Base-by-base conservation (phyloP, 2,888 invertebrate species). In the Suillia variegata region DNA sequence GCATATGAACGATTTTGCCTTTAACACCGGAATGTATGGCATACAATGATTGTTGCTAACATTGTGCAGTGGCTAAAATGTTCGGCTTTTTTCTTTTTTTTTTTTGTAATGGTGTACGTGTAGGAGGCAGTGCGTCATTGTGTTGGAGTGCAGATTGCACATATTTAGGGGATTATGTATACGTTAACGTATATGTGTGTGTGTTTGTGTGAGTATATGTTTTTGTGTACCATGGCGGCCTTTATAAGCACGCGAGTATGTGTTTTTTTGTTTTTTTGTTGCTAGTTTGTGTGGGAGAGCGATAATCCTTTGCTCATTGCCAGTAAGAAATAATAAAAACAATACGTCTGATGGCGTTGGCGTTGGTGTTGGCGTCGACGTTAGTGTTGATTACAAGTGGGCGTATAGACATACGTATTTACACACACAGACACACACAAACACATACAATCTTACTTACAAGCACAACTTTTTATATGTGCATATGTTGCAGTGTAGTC, bases 61-160 rank as follows among this genome's bases (percentile, higher is more conserved):
- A n/a, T n/a, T n/a, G 15, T 45, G 24, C 12, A 3, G 5, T 2
- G 26, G 54, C 45, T n/a, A 45, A 24, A 18, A 15, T 54, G 54
- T 54, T 42, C 45, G 22, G 45, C 38, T 38, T 6, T 38, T 6
- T 31, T 31, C 6, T 31, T 31, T 17, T 5, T 4, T 3, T 45
- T 45, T 18, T 20, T 17, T 17, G 4, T 20, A 45, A 17, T 45
- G 45, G 6, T 45, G 18, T 45, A 5, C 18, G 17, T 45, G 45
- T 17, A 2, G n/a, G n/a, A 5, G 38, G n/a, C 38, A 38, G 10
- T 38, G 15, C 50, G 31, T 26, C 21, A 15, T 52, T 34, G 52
- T 33, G 52, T 34, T 33, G 17, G 15, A 52, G 34, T 52, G 52
- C 52, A 52, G 34, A 34, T 52, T 54, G 54, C 31, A 26, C 54